Conservation (phyloP, 2,888 invertebrate species). For the Panzeria rudis region DNA sequence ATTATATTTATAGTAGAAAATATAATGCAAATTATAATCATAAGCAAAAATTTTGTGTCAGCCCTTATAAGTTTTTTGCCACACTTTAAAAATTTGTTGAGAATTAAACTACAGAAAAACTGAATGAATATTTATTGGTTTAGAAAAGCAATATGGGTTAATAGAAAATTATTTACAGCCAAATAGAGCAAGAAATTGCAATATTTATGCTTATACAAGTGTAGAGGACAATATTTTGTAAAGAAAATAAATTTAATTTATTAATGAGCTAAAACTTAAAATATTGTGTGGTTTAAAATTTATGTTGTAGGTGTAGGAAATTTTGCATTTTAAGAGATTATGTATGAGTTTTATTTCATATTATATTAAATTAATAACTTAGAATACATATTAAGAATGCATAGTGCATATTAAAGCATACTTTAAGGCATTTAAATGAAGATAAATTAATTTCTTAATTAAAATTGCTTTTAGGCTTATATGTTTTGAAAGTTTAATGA, state of each 20-base stretch:
- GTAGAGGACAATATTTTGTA: background rate
- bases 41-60: constrained; percentile 26
- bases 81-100: constrained; percentile 1
- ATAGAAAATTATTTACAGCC: constrained; percentile 45
- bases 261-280: background rate
- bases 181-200: constrained; percentile 55
- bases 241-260: background rate
- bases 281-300: background rate
- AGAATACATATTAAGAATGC: background rate
- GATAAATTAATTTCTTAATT: too few relatives aligned
- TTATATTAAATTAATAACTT: background rate
- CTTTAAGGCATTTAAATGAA: background rate
- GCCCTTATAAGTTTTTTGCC: background rate
- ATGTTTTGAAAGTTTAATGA: too few relatives aligned
- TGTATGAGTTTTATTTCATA: background rate
- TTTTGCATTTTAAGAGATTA: background rate
- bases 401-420: background rate
- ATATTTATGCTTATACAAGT: constrained; percentile 19
- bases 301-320: background rate
- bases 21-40: constrained; percentile 49
- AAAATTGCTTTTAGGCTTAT: too few relatives aligned
- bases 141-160: constrained; percentile 47
- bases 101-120: background rate
- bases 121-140: constrained; percentile 51
- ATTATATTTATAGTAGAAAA: constrained; percentile 20